Evolutionary conservation across 2,888 invertebrate genomes (phyloP), one percentile per base, ranked within the genome.

Genomic region (Drepanosiphum platanoidis): DNA sequence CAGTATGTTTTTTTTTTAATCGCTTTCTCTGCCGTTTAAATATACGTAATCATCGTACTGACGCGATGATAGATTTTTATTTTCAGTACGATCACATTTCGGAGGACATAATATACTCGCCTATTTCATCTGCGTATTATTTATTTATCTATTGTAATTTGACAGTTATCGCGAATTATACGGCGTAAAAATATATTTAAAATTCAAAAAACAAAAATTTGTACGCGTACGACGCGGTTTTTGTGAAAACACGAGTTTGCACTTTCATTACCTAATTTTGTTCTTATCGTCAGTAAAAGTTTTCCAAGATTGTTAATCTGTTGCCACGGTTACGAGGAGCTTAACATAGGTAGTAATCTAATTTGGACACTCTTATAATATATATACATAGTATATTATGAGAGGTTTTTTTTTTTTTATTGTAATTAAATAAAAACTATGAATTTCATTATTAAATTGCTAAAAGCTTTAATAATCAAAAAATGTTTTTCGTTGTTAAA

Each of bases 261-360:
- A 81, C 81, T 81, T 71, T 72, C 71, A 58, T 81, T 81, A n/a
- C n/a, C n/a, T n/a, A 81, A 81, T 81, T 81, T 71, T 58, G 52
- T 71, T 58, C 34, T 81, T 81, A 13, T 36, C 71, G 30, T 22
- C 30, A 61, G 71, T 61, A 61, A 71, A 81, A 81, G 39, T 81
- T 81, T 71, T 71, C 58, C 39, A 71, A 81, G 70, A 81, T 81
- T 80, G 27, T 71, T 71, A 61, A 61, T 81, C 39, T 71, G 71
- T 81, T 81, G 27, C 71, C 39, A 72, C 27, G 58, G 71, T 71
- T 81, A 81, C 58, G 9, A 61, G 36, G 5, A 36, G 52, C 52
- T 70, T 80, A 58, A 68, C 52, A 36, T 80, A 80, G 79, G 79
- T 68, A 70, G 68, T 78, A 78, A 78, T 80, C 68, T 68, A 68